Conservation (phyloP, 2,888 invertebrate species). For the Cryptocephalus moraei region DNA sequence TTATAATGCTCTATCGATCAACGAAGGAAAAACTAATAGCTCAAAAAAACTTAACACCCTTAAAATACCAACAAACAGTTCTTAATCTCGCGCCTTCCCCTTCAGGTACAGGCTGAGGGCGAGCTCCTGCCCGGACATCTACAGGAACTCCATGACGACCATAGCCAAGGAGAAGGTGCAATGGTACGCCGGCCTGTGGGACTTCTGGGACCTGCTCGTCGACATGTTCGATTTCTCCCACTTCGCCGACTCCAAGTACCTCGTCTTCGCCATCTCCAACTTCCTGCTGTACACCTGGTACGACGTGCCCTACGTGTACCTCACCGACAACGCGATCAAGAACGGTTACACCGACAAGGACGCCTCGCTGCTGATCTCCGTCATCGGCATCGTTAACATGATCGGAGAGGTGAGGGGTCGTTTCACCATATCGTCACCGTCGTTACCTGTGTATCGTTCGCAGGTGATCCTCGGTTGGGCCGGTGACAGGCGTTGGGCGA, state of each 20-base stretch:
- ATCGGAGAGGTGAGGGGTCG: constrained; percentile 75
- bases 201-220: constrained; percentile 64
- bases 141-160: constrained; percentile 75
- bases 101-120: constrained; percentile 63
- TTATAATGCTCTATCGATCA: too few species aligned
- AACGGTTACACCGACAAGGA: constrained; percentile 63
- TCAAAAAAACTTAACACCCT: too few species aligned
- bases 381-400: constrained; percentile 82
- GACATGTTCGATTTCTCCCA: constrained; percentile 77
- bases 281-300: constrained; percentile 87
- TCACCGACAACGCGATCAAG: constrained; percentile 64
- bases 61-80: too few species aligned
- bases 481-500: constrained; percentile 72
- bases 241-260: constrained; percentile 62
- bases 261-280: constrained; percentile 77
- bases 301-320: constrained; percentile 87
- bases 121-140: constrained; percentile 85
- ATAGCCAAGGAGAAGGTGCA: constrained; percentile 71
- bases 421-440: too few species aligned
- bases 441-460: constrained; percentile 23
- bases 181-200: constrained; percentile 65
- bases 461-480: constrained; percentile 79
- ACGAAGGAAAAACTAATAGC: too few species aligned
- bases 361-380: constrained; percentile 72
- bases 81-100: too few species aligned